phyloP scores from a whole-genome alignment of 1,140 invertebrate species.

The Drosophila saltans region DNA sequence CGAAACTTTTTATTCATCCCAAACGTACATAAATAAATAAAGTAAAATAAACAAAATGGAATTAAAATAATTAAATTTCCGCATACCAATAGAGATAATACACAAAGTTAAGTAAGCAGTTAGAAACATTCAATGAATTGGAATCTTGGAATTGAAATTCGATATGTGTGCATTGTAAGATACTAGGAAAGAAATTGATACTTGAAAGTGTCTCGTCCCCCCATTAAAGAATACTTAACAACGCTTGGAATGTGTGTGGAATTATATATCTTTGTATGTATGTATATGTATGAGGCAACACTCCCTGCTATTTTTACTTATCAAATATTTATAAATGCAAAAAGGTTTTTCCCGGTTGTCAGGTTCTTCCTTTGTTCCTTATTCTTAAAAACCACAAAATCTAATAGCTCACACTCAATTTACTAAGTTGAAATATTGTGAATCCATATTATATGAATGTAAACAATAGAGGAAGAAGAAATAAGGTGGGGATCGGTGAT shows the following conservation, averaged over 20 bases:
- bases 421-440: background rate
- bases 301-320: background rate
- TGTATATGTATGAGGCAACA: constrained; percentile 15
- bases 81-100: too few species aligned
- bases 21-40: too few species aligned
- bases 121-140: too few species aligned
- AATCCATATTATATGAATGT: background rate
- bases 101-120: too few species aligned
- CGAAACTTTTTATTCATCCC: too few species aligned
- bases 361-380: background rate
- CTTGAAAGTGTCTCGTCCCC: too few species aligned
- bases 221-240: background rate
- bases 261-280: background rate
- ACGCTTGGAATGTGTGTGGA: background rate
- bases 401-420: background rate
- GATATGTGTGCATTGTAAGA: too few species aligned
- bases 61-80: too few species aligned
- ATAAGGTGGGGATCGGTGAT: background rate
- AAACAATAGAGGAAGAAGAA: background rate
- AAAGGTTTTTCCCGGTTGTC: background rate
- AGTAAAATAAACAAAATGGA: too few species aligned
- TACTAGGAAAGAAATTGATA: too few species aligned
- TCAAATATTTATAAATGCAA: constrained; percentile 3
- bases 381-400: background rate
- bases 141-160: too few species aligned